Evolutionary conservation across 2,888 invertebrate genomes (phyloP), one percentile per base, ranked within the genome.

Genomic region (Pegoplata infirma): DNA sequence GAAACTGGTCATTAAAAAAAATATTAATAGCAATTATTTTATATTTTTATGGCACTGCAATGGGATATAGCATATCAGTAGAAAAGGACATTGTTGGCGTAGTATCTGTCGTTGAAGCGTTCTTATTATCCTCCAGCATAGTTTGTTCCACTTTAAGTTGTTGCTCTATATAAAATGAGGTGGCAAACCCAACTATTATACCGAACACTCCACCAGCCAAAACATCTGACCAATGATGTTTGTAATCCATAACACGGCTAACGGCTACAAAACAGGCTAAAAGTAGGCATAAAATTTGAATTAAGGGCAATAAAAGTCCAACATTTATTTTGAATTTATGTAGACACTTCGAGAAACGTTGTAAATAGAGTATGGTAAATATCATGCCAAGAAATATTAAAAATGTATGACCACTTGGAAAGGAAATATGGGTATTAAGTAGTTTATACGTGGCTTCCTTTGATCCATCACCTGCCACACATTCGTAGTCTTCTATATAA

Each of bases 141-240:
- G n/a, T n/a, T n/a, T n/a, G n/a, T n/a, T n/a, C n/a, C n/a, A n/a
- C n/a, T n/a, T 7, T 10, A 10, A 32, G 8, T 32, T 32, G 32
- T n/a, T 32, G 32, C 23, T 73, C 40, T 6, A 71, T 61, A 74
- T 51, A 69, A 40, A 58, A 32, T 7, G 64, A 14, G 87, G 93
- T 91, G 82, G 94, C 89, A 79, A 94, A 83, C 80, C 96, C 95
- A 79, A 91, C 91, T 40, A 92, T 84, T 55, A 91, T 87, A 17
- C 96, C 96, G 81, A 96, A 91, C 67, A 91, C 84, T 82, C 93
- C 91, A 0, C 98, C 98, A 76, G 93, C 94, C 46, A 97, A 90
- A 4, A 98, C 98, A 90, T 99, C 98, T 87, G 96, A 97, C 97
- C 97, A 98, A 87, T 98, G 98, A 90, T 99, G 98, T 89, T 98